These are phyloP conservation scores for Sciurus vulgaris DNA, from an alignment of 2,797 vertebrate species.

Conservation along the genomic window DNA sequence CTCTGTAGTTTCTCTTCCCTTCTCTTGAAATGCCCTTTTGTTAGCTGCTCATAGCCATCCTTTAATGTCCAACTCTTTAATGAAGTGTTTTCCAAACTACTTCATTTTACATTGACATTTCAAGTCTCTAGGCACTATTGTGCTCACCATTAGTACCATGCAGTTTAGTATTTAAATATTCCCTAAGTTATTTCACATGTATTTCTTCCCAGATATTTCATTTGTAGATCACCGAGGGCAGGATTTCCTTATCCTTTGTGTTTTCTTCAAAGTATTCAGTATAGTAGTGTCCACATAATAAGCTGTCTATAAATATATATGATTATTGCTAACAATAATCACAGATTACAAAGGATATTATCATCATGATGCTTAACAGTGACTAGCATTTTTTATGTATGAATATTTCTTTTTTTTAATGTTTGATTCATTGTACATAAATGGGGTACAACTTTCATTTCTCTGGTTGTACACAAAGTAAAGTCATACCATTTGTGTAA, in stretches of 20 bases:
- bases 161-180: constrained; percentile 22
- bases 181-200: background rate
- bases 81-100: background rate
- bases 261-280: constrained; percentile 52
- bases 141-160: background rate
- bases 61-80: background rate
- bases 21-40: constrained; percentile 16
- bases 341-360: constrained; percentile 24
- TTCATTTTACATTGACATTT: constrained; percentile 29
- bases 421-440: too few species aligned
- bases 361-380: background rate
- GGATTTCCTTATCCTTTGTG: background rate
- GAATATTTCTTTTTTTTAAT: too few species aligned
- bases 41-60: background rate
- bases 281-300: background rate
- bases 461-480: too few species aligned
- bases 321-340: background rate
- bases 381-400: background rate
- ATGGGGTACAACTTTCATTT: too few species aligned
- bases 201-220: constrained; percentile 34
- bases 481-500: too few species aligned
- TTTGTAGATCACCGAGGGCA: background rate
- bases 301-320: background rate
- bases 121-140: background rate
- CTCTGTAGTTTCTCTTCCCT: constrained; percentile 16